Conservation (phyloP, 2,113 vertebrate species). For the Acrocephalus kingi region DNA sequence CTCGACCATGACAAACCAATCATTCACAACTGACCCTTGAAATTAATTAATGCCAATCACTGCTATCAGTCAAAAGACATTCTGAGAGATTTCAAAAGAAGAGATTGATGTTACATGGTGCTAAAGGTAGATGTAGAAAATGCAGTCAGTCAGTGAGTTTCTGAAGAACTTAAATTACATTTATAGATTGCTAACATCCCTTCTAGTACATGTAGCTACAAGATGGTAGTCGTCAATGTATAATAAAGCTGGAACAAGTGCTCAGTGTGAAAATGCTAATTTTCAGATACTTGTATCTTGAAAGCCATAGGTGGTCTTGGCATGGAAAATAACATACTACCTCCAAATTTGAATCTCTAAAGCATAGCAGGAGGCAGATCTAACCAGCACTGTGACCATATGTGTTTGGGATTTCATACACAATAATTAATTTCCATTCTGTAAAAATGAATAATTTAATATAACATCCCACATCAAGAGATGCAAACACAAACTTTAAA, state of each 20-base stretch:
- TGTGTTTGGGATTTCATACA: slow-evolving; percentile 82
- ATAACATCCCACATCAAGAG: slow-evolving; percentile 64
- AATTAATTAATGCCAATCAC: slow-evolving; percentile 47
- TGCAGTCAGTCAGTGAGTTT: slow-evolving; percentile 6
- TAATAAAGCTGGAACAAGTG: slow-evolving; percentile 62
- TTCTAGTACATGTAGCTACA: slow-evolving; percentile 10
- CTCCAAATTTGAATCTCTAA: slow-evolving; percentile 78
- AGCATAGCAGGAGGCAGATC: slow-evolving; percentile 77
- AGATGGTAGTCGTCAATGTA: slow-evolving; percentile 46
- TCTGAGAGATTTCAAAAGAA: slow-evolving; percentile 19
- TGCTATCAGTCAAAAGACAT: slow-evolving; percentile 33
- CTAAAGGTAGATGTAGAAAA: slow-evolving; percentile 20
- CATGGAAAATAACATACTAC: slow-evolving; percentile 77
- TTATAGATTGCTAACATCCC: slow-evolving; percentile 17
- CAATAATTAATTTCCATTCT: slow-evolving; percentile 84
- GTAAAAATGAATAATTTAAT: slow-evolving; percentile 82
- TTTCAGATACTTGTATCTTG: slow-evolving; percentile 78
- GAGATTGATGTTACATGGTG: not conserved
- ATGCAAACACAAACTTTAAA: slow-evolving; percentile 66
- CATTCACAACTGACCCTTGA: slow-evolving; percentile 71
- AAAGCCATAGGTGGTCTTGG: slow-evolving; percentile 83
- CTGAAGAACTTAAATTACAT: slow-evolving; percentile 14
- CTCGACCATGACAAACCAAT: slow-evolving; percentile 72
- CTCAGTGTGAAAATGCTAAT: slow-evolving; percentile 76
- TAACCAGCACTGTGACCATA: slow-evolving; percentile 78